Base-by-base conservation (phyloP, 1,140 invertebrate species). In the Dendroctonus valens region DNA sequence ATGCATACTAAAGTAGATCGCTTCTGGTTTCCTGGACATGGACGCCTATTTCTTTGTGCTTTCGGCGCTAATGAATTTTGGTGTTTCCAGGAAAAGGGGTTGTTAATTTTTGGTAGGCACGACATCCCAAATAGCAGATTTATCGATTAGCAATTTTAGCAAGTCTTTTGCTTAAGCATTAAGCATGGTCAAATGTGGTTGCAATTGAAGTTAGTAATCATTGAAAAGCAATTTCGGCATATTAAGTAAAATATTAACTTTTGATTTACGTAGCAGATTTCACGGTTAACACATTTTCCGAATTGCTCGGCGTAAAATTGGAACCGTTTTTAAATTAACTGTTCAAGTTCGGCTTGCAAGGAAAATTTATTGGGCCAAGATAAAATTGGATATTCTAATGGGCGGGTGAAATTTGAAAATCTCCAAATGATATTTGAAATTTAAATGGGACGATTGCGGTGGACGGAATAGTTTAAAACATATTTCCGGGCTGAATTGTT, bases 271-370 rank as follows among this genome's bases (percentile, higher is more conserved):
- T n/a, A 8, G 6, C 41, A n/a, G 57, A 59, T 51, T 61, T 61
- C 38, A 57, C 52, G 41, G 61, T 55, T 64, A 64, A 55, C 53
- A 57, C 61, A 64, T 64, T 64, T 64, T 64, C 15, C 41, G 38
- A 64, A 64, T 51, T 64, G 51, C 53, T 49, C 41, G 37, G 61
- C 38, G 53, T 42, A 64, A 64, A 64, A 64, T 64, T 64, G 51
- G 61, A 49, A 57, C 61, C 59, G 59, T 52, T 61, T 60, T 61
- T 61, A 61, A 61, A 61, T 61, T 61, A 61, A 61, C 48, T 61
- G 59, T 61, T 61, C 59, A 61, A 52, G 26, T 61, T 61, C 26
- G 48, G 39, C 48, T 59, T 61, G 48, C 48, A 52, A 61, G 48
- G 59, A 41, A 61, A 61, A 61, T 61, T 61, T 61, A 61, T 61